Base-by-base conservation (phyloP, 2,888 invertebrate genomes). In the Ornithoptera alexandrae region DNA sequence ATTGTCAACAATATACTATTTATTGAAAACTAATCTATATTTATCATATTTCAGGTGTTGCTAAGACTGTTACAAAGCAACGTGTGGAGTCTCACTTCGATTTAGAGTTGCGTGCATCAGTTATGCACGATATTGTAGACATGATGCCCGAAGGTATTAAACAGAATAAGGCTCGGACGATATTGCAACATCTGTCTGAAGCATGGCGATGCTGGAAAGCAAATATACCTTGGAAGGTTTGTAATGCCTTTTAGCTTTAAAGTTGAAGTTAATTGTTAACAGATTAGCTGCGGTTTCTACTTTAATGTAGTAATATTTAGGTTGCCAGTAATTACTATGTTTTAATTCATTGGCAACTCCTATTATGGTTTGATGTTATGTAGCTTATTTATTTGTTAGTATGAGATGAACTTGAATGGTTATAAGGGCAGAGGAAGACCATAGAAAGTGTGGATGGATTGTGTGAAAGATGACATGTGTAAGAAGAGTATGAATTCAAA, bases 131-230 rank as follows among this genome's bases (percentile, higher is more conserved):
- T 84, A 99, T 99, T 75, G 96, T 99, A n/a, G 99, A 99, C 83
- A 99, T 99, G 99, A 99, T 99, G 99, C 99, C 99, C 0, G 99
- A 99, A 89, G 99, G 99, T 74, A 99, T 99, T 85, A 99, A 99
- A 84, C 99, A 99, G 89, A 99, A 99, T 91, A 99, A 99, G 88
- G 99, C 99, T 0, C 94, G 99, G 76, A 99, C 99, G 4, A 99
- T 99, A 78, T 93, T 99, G 78, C 99, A 99, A 84, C 99, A 99
- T 94, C 93, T 99, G 72, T 98, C 98, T 46, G 99, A 99, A 89
- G 99, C 99, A 0, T 99, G 99, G 99, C 93, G 99, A 71, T 99
- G 99, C 88, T 99, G 99, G 99, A 99, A 99, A 86, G 99, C 99
- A 0, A 99, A 99, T 87, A 99, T 99, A 80, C 99, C 99, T 0